A percentile compares a stretch with the other conserved stretches of the same genome.
Conservation (phyloP, 2,797 vertebrate genomes). For the Sebastes nivosus region DNA sequence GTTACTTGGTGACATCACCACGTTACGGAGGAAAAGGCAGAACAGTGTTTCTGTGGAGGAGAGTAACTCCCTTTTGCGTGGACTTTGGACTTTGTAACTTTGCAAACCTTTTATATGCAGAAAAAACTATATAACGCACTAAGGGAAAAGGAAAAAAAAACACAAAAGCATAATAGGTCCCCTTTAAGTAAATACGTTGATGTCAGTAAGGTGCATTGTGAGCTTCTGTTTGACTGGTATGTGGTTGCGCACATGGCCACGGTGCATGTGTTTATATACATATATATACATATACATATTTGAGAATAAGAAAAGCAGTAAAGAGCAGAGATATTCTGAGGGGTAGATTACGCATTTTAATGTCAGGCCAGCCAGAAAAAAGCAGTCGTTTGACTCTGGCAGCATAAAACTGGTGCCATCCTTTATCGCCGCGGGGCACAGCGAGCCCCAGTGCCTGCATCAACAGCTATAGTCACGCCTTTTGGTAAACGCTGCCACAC, state of each 20-base stretch:
- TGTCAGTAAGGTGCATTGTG: neutral
- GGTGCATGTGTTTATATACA: neutral
- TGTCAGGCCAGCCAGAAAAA: constrained; percentile 43
- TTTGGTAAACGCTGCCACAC: constrained; percentile 44
- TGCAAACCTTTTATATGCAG: neutral
- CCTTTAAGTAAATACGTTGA: neutral
- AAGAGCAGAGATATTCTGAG: neutral
- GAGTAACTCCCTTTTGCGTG: no score
- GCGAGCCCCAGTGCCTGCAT: constrained; percentile 47
- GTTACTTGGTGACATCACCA: no score
- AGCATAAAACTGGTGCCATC: constrained; percentile 57
- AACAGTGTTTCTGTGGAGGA: no score
- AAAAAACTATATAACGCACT: neutral
- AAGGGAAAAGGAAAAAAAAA: no score
- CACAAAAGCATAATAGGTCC: no score
- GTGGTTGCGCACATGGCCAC: constrained; percentile 1
- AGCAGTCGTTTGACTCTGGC: constrained; percentile 49
- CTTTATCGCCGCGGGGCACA: constrained; percentile 61
- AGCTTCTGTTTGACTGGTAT: neutral
- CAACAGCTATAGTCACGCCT: constrained; percentile 58
- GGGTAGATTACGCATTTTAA: constrained; percentile 17
- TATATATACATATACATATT: constrained; percentile 6
- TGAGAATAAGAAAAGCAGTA: neutral
- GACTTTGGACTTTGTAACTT: no score
- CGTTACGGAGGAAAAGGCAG: no score